Conservation (phyloP, 2,888 invertebrate species). For the Meandrusa payeni region DNA sequence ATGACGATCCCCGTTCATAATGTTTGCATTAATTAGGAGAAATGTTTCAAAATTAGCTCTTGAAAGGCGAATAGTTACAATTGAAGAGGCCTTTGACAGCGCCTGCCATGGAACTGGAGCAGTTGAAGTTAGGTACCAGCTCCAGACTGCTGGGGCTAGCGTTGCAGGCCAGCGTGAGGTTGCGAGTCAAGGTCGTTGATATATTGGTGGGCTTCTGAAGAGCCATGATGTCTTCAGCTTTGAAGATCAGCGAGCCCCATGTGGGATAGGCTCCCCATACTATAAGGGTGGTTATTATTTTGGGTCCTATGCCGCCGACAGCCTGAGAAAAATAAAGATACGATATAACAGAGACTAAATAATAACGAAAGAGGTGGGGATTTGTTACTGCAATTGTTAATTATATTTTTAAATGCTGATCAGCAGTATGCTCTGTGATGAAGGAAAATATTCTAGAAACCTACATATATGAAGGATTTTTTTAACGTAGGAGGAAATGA, state of each 20-base stretch:
- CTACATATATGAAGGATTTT: no score
- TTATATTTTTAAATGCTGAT: no score
- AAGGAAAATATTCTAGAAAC: no score
- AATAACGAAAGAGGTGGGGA: no score
- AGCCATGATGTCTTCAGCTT: constrained; percentile 33
- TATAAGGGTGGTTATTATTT: constrained; percentile 86
- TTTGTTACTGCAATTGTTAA: no score
- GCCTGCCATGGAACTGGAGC: constrained; percentile 36
- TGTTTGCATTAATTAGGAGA: no score
- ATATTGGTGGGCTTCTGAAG: constrained; percentile 20
- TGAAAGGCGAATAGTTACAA: constrained; percentile 45
- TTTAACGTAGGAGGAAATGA: no score
- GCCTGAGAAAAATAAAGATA: no score
- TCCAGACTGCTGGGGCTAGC: constrained; percentile 38
- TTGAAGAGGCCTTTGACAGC: constrained; percentile 40
- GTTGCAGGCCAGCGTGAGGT: constrained; percentile 27
- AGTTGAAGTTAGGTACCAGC: constrained; percentile 38
- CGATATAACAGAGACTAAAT: no score
- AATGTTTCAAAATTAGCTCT: constrained; percentile 30
- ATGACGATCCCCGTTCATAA: constrained; percentile 1
- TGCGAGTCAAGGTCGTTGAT: constrained; percentile 4
- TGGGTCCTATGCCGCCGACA: constrained; percentile 89
- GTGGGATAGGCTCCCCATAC: constrained; percentile 88
- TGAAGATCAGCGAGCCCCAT: constrained; percentile 85
- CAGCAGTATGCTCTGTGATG: no score